These are phyloP conservation scores for Zaprionus davidi DNA, from an alignment of 1,140 invertebrate species.

Conservation along the genomic window DNA sequence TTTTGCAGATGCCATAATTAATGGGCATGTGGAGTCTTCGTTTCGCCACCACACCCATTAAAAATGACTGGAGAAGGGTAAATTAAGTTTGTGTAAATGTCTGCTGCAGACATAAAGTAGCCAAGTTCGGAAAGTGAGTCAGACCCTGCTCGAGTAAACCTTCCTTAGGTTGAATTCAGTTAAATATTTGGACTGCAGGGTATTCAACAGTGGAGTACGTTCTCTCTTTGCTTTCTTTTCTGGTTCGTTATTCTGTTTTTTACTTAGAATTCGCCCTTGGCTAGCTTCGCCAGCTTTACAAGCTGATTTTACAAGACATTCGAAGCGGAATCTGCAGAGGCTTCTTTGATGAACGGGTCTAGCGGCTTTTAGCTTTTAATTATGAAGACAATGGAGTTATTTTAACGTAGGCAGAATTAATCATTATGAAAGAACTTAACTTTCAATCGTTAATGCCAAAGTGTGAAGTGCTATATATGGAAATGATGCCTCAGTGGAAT, in stretches of 20 bases:
- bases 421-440: neutral
- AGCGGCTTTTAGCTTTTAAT: conserved; percentile 42
- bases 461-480: neutral
- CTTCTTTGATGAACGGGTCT: neutral
- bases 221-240: neutral
- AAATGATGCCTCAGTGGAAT: neutral
- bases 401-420: conserved; percentile 9
- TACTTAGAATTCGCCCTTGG: neutral
- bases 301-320: neutral
- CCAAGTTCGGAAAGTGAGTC: too few species aligned
- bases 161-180: neutral
- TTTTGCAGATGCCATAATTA: conserved; percentile 66
- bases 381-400: conserved; percentile 17
- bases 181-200: neutral
- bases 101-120: neutral
- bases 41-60: neutral
- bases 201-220: neutral
- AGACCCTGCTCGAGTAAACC: neutral
- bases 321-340: neutral
- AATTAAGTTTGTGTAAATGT: neutral
- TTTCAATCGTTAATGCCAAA: neutral
- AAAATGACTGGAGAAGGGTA: neutral
- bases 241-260: neutral
- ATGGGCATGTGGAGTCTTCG: conserved; percentile 55
- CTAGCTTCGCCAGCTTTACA: neutral